Evolutionary conservation across 2,888 invertebrate genomes (phyloP).

Genomic region (Platycnemis pennipes): DNA sequence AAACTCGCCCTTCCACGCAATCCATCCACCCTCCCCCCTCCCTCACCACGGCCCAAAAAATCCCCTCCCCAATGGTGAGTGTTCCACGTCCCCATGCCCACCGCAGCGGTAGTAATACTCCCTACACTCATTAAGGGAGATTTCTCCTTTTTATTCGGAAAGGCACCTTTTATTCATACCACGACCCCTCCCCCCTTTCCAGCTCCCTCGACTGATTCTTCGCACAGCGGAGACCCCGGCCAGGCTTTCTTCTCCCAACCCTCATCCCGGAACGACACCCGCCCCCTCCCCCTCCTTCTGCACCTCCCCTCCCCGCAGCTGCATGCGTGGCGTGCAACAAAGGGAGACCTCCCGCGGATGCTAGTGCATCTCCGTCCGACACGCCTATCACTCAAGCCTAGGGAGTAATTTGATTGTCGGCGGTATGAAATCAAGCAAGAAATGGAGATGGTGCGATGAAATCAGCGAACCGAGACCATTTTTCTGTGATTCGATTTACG

Average conservation of each 20-base stretch:
- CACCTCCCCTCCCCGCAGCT: no score
- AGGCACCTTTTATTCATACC: constrained; percentile 48
- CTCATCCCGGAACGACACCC: not conserved
- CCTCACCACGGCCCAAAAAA: not conserved
- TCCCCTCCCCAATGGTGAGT: not conserved
- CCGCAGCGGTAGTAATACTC: constrained; percentile 66
- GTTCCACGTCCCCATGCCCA: constrained; percentile 28
- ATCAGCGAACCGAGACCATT: not conserved
- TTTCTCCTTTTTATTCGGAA: constrained; percentile 48
- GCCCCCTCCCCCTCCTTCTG: not conserved
- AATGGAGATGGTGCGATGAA: not conserved
- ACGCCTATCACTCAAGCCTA: constrained; percentile 58
- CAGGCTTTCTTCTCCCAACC: not conserved
- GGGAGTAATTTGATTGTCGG: constrained; percentile 50
- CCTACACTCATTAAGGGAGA: constrained; percentile 57
- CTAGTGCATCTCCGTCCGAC: constrained; percentile 5
- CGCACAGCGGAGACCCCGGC: not conserved
- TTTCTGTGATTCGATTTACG: not conserved
- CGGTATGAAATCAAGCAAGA: constrained; percentile 33
- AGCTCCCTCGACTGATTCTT: constrained; percentile 6
- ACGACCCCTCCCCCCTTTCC: constrained; percentile 15
- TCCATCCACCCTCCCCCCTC: not conserved
- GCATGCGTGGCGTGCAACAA: constrained; percentile 29
- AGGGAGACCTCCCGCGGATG: not conserved
- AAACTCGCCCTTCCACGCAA: not conserved